Conservation (phyloP, 1,140 invertebrate species). For the Panagrolaimus sp. region DNA sequence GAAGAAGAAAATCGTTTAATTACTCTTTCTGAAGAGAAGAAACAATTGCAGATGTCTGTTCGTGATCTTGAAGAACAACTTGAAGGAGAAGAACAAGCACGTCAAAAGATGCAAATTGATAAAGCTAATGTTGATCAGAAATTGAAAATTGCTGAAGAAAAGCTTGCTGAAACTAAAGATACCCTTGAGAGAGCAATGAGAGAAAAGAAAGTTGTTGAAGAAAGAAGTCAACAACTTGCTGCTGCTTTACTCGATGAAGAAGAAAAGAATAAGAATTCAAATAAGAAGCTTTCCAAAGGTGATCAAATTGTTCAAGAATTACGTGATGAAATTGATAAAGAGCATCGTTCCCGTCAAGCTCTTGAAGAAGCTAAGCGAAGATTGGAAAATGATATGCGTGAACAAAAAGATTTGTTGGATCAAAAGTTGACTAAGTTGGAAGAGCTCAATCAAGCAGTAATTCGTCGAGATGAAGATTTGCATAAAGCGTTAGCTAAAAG, state of each 20-base stretch:
- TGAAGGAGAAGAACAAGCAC: constrained; percentile 89
- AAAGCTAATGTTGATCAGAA: constrained; percentile 88
- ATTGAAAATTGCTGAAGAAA: constrained; percentile 63
- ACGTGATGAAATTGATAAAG: constrained; percentile 81
- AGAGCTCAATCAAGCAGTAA: constrained; percentile 76
- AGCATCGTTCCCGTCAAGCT: constrained; percentile 75
- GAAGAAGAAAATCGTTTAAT: background rate
- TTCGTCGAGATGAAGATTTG: constrained; percentile 66
- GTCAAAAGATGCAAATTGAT: constrained; percentile 93
- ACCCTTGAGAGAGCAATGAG: constrained; percentile 68
- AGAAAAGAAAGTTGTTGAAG: constrained; percentile 88
- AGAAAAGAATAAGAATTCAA: constrained; percentile 91
- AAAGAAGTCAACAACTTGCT: constrained; percentile 79
- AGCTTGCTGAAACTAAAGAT: constrained; percentile 31
- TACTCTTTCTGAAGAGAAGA: constrained; percentile 66
- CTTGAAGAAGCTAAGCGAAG: constrained; percentile 88
- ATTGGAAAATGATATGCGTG: constrained; percentile 81
- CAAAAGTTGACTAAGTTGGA: constrained; percentile 88
- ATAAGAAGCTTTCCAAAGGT: constrained; percentile 73
- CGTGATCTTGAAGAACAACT: constrained; percentile 66
- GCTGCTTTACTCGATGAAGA: constrained; percentile 90
- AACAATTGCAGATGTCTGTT: background rate
- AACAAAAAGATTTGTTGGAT: constrained; percentile 82
- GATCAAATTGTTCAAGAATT: constrained; percentile 70
- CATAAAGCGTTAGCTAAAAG: constrained; percentile 10